These are phyloP conservation scores for Enteromius radiatus DNA, from an alignment of 2,797 vertebrate genomes.

Conservation along the genomic window DNA sequence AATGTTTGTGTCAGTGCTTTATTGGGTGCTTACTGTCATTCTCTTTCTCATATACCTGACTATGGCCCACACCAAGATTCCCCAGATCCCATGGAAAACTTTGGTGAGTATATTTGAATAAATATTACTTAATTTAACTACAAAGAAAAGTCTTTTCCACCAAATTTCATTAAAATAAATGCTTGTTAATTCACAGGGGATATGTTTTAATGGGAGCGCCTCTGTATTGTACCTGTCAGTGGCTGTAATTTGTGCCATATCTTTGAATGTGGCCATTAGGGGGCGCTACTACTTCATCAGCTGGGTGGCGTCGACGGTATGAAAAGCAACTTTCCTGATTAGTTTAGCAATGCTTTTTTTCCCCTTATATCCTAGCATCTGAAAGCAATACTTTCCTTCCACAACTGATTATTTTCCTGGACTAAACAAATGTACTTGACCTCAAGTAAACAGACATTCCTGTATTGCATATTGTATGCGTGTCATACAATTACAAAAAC, in stretches of 20 bases:
- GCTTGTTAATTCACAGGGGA: constrained; percentile 71
- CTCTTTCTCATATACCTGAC: constrained; percentile 89
- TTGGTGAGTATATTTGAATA: constrained; percentile 74
- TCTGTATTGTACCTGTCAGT: constrained; percentile 85
- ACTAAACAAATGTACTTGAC: background rate
- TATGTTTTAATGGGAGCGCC: constrained; percentile 85
- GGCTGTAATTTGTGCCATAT: constrained; percentile 81
- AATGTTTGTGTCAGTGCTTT: constrained; percentile 88
- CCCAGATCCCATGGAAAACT: constrained; percentile 86
- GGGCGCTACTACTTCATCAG: constrained; percentile 88
- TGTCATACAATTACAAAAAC: background rate
- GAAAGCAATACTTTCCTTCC: background rate
- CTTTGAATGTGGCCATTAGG: constrained; percentile 76
- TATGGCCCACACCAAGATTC: constrained; percentile 83
- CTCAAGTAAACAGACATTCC: background rate
- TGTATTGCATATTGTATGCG: background rate
- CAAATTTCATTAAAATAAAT: background rate
- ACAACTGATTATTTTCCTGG: background rate
- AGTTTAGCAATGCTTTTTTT: background rate
- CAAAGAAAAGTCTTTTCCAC: too few relatives aligned
- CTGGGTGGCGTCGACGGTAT: constrained; percentile 92
- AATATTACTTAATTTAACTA: background rate
- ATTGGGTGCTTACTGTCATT: constrained; percentile 87
- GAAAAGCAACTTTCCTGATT: constrained; percentile 49
- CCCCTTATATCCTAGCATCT: background rate